Base-by-base conservation (phyloP, 2,113 vertebrate species). In the Coracopsis vasa region DNA sequence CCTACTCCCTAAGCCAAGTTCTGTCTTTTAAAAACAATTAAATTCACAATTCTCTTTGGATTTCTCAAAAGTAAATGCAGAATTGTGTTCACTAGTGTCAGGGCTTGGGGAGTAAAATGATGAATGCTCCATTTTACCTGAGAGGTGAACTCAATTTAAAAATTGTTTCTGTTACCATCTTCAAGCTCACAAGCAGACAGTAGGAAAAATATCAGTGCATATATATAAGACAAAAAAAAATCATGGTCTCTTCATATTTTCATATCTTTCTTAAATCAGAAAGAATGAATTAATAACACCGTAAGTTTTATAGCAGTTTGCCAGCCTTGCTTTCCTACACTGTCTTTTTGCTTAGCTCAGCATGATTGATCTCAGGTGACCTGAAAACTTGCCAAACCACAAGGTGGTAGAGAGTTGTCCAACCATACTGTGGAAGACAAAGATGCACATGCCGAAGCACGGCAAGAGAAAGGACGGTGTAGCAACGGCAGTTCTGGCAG, bases 1-100 rank as follows among this genome's bases (percentile, higher is more conserved):
- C 64, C 37, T 56, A 23, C 72, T 93, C 13, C 82, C 86, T 69
- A 54, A 94, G 86, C 47, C 89, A 74, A 86, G 45, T 92, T 95
- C 62, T n/a, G 8, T 51, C 51, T 96, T 89, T 89, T 37, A 79
- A 88, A 83, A 94, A 90, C 60, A 95, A 94, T 91, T 90, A 70
- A 84, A 72, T 81, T 72, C 8, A 7, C 78, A 91, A 16, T 96
- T 94, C 80, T 77, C 62, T 61, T 72, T 41, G 71, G 79, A 37
- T 31, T 93, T 87, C 70, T 75, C 89, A 67, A 65, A 92, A 77
- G 88, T 62, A 95, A 82, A 90, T 70, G 72, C 73, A 25, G 65
- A 41, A 94, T 92, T 94, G 25, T 92, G 64, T 70, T 75, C 66
- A 48, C 21, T 58, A 39, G 33, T 45, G 47, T 93, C 90, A 64